These are phyloP conservation scores for Echiichthys vipera DNA, from an alignment of 2,797 vertebrate genomes.

Conservation along the genomic window DNA sequence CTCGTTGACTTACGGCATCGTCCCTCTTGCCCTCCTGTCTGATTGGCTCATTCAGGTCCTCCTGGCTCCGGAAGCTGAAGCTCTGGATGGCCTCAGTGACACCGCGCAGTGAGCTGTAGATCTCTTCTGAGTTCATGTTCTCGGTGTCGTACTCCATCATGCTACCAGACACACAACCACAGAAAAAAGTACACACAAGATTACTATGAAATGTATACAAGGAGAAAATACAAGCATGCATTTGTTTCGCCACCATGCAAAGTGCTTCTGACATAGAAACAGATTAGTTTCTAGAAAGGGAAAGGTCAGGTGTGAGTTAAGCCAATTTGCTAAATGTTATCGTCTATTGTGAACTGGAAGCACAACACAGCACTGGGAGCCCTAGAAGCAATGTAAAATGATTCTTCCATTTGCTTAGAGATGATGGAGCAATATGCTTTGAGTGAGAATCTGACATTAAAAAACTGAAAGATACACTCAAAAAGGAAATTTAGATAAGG, in stretches of 20 bases:
- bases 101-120: slow-evolving; percentile 98
- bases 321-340: too few species aligned
- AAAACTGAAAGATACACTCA: neutral
- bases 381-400: neutral
- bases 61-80: slow-evolving; percentile 97
- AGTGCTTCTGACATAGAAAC: neutral
- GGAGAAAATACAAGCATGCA: neutral
- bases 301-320: neutral
- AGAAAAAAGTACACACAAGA: neutral
- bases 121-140: slow-evolving; percentile 98
- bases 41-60: slow-evolving; percentile 95
- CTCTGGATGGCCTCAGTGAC: slow-evolving; percentile 98
- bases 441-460: neutral
- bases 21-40: slow-evolving; percentile 95
- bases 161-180: slow-evolving; percentile 76
- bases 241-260: slow-evolving; percentile 24
- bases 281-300: neutral
- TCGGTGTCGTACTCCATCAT: slow-evolving; percentile 98
- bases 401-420: neutral
- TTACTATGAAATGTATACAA: too few species aligned
- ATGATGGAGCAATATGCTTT: neutral
- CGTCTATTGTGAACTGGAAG: neutral
- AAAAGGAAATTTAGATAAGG: neutral
- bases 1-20: slow-evolving; percentile 87
- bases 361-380: neutral